Evolutionary conservation across 2,797 vertebrate species (phyloP).

Genomic region (Luscinia megarhynchos): DNA sequence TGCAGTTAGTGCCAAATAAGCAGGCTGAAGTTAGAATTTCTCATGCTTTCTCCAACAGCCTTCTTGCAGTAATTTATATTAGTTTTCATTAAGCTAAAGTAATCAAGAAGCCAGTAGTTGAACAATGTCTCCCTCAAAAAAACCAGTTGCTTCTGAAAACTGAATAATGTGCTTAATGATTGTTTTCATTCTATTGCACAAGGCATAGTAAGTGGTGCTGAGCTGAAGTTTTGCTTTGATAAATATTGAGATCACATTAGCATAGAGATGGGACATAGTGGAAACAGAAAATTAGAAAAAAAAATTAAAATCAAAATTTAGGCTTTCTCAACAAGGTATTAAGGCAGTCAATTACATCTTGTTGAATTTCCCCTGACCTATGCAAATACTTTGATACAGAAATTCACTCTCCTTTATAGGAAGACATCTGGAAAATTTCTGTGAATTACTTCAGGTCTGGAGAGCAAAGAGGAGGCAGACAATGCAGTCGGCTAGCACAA

Average conservation of each 20-base stretch:
- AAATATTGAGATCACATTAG: neutral
- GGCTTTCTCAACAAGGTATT: neutral
- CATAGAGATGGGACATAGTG: neutral
- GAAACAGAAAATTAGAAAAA: neutral
- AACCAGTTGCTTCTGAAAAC: constrained; percentile 60
- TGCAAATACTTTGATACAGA: neutral
- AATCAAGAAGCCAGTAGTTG: constrained; percentile 36
- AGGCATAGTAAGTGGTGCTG: neutral
- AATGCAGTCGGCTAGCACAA: neutral
- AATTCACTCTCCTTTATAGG: neutral
- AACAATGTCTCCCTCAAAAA: neutral
- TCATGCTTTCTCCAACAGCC: neutral
- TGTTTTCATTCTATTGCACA: neutral
- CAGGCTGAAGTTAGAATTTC: constrained; percentile 4
- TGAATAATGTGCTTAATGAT: constrained; percentile 31
- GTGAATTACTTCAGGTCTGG: neutral
- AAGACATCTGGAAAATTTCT: neutral
- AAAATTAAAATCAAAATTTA: neutral
- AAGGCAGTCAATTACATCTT: neutral
- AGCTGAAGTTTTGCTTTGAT: constrained; percentile 51
- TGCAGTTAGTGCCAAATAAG: constrained; percentile 42
- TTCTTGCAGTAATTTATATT: neutral
- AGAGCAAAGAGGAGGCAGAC: neutral
- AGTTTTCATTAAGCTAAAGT: constrained; percentile 25
- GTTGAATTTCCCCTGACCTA: neutral